Percentiles rank a stretch among this genome's conserved stretches.
phyloP scores from a whole-genome alignment of 2,888 invertebrate species.

The Eudasyphora cyanicolor region DNA sequence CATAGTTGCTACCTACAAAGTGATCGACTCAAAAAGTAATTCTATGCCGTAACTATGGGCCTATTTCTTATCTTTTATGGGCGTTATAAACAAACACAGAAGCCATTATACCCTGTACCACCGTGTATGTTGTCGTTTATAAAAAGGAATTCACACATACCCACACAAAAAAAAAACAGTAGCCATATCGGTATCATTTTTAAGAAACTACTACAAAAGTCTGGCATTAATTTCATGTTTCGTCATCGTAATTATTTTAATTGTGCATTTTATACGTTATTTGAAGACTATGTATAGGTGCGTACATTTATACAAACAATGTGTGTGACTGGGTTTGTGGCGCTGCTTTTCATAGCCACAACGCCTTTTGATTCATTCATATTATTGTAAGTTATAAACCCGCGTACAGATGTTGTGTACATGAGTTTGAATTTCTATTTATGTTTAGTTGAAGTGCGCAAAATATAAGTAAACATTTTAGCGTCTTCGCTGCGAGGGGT shows the following conservation, averaged over 20 bases:
- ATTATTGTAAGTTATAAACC: not conserved
- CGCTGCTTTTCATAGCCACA: not conserved
- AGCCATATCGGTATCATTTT: not conserved
- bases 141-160: too few species aligned
- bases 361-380: not conserved
- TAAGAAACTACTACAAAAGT: not conserved
- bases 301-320: not conserved
- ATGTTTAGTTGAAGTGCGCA: too few species aligned
- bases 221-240: slow-evolving; percentile 14
- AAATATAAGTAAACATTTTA: not conserved
- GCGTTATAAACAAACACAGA: too few species aligned
- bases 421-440: too few species aligned
- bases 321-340: not conserved
- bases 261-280: slow-evolving; percentile 4
- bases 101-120: too few species aligned
- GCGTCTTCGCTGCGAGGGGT: not conserved
- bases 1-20: too few species aligned
- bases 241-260: slow-evolving; percentile 30
- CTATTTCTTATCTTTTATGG: too few species aligned
- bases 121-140: too few species aligned
- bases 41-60: too few species aligned
- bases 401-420: too few species aligned
- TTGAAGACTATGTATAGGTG: not conserved
- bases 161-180: too few species aligned
- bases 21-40: too few species aligned